A percentile compares a stretch with the other conserved stretches of the same genome.
Conservation (phyloP, 2,888 invertebrate species). For the Agrochola macilenta region DNA sequence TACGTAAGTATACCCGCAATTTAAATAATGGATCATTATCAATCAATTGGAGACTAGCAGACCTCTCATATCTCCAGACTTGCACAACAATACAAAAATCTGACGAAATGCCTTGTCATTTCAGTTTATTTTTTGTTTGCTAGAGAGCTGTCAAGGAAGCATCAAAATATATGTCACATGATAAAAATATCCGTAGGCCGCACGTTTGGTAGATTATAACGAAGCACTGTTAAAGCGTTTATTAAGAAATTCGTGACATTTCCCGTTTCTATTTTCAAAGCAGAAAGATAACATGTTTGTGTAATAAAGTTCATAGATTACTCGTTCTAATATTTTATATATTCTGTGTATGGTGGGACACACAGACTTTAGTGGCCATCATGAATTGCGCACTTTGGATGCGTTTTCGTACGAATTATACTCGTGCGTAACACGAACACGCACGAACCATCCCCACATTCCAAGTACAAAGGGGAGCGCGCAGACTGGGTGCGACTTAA, state of each 20-base stretch:
- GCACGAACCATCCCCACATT: no score
- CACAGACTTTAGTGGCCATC: neutral
- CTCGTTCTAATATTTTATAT: slow-evolving; percentile 14
- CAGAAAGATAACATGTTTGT: slow-evolving; percentile 28
- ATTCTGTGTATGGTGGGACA: slow-evolving; percentile 17
- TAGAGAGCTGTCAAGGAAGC: slow-evolving; percentile 15
- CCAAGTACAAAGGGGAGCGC: no score
- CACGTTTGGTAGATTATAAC: slow-evolving; percentile 26
- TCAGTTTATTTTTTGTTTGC: neutral
- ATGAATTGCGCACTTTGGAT: slow-evolving; percentile 9
- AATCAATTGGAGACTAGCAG: no score
- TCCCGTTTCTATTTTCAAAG: slow-evolving; percentile 30
- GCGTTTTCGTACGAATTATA: no score
- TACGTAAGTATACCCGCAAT: no score
- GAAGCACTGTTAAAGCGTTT: slow-evolving; percentile 15
- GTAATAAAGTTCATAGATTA: slow-evolving; percentile 13
- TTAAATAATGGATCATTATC: no score
- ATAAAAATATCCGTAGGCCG: slow-evolving; percentile 39
- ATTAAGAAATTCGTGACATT: slow-evolving; percentile 28
- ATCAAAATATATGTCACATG: slow-evolving; percentile 39
- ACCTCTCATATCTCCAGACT: neutral
- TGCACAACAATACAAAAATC: neutral
- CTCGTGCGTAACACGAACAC: no score
- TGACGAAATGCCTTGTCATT: neutral
- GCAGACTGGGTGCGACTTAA: no score